Evolutionary conservation across 1,140 invertebrate species (phyloP), one percentile per base, ranked within the genome.

Genomic region (Hyles vespertilio): DNA sequence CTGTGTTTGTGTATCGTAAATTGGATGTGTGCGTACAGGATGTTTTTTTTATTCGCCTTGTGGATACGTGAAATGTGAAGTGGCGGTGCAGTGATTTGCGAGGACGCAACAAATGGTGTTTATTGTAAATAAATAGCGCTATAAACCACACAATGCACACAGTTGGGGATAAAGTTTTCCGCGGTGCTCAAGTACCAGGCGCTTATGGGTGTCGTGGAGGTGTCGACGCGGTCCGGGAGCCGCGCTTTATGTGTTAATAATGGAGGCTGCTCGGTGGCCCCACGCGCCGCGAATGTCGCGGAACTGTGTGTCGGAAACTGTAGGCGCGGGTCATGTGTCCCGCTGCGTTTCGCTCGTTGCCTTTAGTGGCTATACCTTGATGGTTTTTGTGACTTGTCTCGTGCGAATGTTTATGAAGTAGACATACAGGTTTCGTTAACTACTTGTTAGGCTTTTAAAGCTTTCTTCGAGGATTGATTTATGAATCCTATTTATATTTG

Each of bases 241-340:
- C 52, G 46, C 58, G 59, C 67, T 77, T 70, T 74, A 70, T 72
- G 69, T 72, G 70, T 74, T 77, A 77, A 74, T 74, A 74, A 74
- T 70, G 66, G 69, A 66, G 70, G 69, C 67, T 72, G 22, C 22
- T 77, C 72, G 74, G 65, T 66, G 64, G 47, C 47, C 22, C 22
- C 22, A 22, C 22, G 22, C 22, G 22, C 22, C 22, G 57, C 60
- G 62, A 57, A 51, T 67, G 61, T 22, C 52, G 46, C 32, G 32
- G 44, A 32, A n/a, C 7, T 34, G 50, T 34, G 50, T 9, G 2
- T 22, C 22, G 22, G 22, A 22, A 22, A 2, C 22, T 22, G 22
- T 22, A 22, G 22, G 22, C 22, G 22, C 22, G 22, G 22, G 22
- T 22, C 22, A 22, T n/a, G 46, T 10, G 10, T 10, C 5, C 10